These are phyloP conservation scores for Pediacus dermestoides DNA, from an alignment of 2,888 invertebrate species.

Conservation along the genomic window DNA sequence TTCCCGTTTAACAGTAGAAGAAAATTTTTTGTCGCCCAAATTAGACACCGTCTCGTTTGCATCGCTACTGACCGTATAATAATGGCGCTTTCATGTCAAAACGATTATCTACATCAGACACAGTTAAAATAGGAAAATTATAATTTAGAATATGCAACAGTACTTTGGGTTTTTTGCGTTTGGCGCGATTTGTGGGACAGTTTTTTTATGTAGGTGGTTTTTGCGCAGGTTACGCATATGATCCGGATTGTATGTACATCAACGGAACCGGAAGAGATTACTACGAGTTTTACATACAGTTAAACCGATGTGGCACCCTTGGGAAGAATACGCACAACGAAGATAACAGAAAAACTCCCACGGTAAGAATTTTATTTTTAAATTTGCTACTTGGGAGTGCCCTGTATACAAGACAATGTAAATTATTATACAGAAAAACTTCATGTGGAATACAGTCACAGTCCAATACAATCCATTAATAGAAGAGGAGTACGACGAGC, in stretches of 20 bases:
- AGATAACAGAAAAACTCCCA: slow-evolving; percentile 79
- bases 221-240: slow-evolving; percentile 79
- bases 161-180: too few relatives aligned
- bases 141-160: too few relatives aligned
- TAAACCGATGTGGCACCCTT: slow-evolving; percentile 87
- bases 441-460: slow-evolving; percentile 96
- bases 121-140: too few relatives aligned
- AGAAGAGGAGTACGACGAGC: slow-evolving; percentile 91
- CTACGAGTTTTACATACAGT: slow-evolving; percentile 90
- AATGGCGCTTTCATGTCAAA: slow-evolving; percentile 1
- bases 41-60: not conserved
- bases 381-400: slow-evolving; percentile 31
- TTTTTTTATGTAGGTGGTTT: slow-evolving; percentile 7
- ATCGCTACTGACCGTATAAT: slow-evolving; percentile 6
- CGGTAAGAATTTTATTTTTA: slow-evolving; percentile 57
- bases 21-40: slow-evolving; percentile 4
- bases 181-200: too few relatives aligned
- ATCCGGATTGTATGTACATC: slow-evolving; percentile 92
- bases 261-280: slow-evolving; percentile 89
- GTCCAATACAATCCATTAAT: slow-evolving; percentile 91
- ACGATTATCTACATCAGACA: slow-evolving; percentile 1
- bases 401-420: slow-evolving; percentile 18
- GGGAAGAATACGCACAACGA: slow-evolving; percentile 85
- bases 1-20: too few relatives aligned
- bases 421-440: slow-evolving; percentile 67